These are phyloP conservation scores for Sipunculus nudus DNA, from an alignment of 2,888 invertebrate species.

Conservation along the genomic window DNA sequence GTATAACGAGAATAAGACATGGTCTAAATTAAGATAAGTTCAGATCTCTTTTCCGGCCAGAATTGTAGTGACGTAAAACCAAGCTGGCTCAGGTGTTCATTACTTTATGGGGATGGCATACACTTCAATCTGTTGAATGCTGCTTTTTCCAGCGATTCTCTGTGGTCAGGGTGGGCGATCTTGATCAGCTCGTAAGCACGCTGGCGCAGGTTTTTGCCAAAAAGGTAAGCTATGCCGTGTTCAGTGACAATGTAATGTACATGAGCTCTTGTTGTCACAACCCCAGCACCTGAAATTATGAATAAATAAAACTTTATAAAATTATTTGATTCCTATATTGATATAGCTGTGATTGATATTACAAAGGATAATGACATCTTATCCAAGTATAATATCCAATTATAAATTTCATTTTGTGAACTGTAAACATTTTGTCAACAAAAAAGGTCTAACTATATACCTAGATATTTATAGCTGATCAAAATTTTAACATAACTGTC, in stretches of 20 bases:
- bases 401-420: no score
- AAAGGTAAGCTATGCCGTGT: conserved; percentile 86
- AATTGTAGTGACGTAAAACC: no score
- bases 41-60: no score
- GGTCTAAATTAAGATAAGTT: no score
- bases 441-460: no score
- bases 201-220: conserved; percentile 89
- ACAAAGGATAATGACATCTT: not conserved
- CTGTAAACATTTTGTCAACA: no score
- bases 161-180: conserved; percentile 88
- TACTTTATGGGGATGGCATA: conserved; percentile 65
- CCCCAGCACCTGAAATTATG: conserved; percentile 82
- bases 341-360: not conserved
- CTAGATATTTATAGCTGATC: no score
- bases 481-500: no score
- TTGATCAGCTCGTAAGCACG: conserved; percentile 88
- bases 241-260: conserved; percentile 95
- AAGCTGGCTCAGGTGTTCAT: no score
- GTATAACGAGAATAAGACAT: no score
- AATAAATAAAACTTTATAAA: not conserved
- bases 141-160: conserved; percentile 81
- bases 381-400: no score
- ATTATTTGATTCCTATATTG: no score
- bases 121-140: conserved; percentile 77
- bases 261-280: conserved; percentile 90